These are phyloP conservation scores for Marmota monax DNA, from an alignment of 2,113 vertebrate species.

Conservation along the genomic window DNA sequence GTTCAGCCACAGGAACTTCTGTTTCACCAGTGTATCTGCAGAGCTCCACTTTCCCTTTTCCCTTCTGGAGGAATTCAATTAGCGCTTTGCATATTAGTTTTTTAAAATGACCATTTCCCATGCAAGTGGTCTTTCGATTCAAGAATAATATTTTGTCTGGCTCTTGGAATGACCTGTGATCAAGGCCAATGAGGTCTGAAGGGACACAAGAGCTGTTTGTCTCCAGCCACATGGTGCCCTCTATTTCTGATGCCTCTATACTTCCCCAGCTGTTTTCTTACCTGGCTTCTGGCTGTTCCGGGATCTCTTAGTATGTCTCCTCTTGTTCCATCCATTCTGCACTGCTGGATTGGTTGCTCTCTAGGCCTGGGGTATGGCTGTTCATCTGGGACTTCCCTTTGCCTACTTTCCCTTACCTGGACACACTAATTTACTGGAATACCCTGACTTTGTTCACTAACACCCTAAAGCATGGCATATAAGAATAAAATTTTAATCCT, in stretches of 20 bases:
- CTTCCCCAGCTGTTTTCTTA: neutral
- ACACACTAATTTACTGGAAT: neutral
- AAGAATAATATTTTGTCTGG: neutral
- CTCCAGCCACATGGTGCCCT: rapidly evolving
- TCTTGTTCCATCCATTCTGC: neutral
- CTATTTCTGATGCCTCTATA: neutral
- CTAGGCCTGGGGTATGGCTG: neutral
- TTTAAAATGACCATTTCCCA: neutral
- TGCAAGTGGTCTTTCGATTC: neutral
- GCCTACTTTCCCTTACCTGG: neutral
- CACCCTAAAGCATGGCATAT: neutral
- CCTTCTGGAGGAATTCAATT: neutral
- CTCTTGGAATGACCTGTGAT: neutral
- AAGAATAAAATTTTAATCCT: neutral
- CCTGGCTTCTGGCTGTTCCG: neutral
- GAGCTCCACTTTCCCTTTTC: neutral
- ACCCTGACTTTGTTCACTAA: neutral
- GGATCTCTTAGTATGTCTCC: neutral
- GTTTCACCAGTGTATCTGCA: neutral
- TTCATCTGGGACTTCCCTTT: neutral
- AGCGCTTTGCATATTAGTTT: neutral
- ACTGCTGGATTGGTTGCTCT: neutral
- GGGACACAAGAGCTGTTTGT: rapidly evolving
- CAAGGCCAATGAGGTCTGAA: neutral
- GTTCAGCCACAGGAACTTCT: slow-evolving; percentile 10